Conservation (phyloP, 2,797 vertebrate species). For the Parotocinclus haroldoi region DNA sequence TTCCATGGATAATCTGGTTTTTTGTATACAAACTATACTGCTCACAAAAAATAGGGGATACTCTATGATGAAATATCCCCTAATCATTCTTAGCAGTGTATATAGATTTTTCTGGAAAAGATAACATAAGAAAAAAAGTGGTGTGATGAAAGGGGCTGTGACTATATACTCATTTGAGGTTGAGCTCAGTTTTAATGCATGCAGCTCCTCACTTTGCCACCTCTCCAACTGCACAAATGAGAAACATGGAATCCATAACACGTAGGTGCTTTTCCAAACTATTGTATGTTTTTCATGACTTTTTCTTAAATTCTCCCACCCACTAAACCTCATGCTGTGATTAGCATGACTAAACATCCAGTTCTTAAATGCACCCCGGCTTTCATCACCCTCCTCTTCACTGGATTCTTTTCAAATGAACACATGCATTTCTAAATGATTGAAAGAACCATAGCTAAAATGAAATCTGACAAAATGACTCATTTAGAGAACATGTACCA, state of each 20-base stretch:
- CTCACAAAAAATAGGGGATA: no score
- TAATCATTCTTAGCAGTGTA: no score
- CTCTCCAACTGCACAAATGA: conserved; percentile 32
- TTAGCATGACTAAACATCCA: conserved; percentile 37
- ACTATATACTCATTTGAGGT: conserved; percentile 50
- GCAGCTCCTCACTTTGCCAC: conserved; percentile 40
- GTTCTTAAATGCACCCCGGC: conserved; percentile 18
- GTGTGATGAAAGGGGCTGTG: conserved; percentile 12
- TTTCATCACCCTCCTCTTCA: conserved; percentile 54
- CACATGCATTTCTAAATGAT: conserved; percentile 53
- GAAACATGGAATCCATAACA: conserved; percentile 40
- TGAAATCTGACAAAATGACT: conserved; percentile 70
- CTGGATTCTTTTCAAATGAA: conserved; percentile 51
- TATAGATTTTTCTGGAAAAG: no score
- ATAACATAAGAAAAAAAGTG: neutral
- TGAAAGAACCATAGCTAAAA: conserved; percentile 55
- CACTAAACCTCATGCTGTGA: conserved; percentile 18
- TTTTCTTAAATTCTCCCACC: conserved; percentile 28
- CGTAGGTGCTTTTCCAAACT: conserved; percentile 12
- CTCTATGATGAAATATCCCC: no score
- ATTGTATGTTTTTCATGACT: no score
- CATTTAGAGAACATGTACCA: conserved; percentile 68
- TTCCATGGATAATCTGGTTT: no score
- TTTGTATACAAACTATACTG: neutral
- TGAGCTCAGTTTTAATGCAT: conserved; percentile 42